Conservation (phyloP, 2,113 vertebrate genomes). For the Opisthocomus hoazin region DNA sequence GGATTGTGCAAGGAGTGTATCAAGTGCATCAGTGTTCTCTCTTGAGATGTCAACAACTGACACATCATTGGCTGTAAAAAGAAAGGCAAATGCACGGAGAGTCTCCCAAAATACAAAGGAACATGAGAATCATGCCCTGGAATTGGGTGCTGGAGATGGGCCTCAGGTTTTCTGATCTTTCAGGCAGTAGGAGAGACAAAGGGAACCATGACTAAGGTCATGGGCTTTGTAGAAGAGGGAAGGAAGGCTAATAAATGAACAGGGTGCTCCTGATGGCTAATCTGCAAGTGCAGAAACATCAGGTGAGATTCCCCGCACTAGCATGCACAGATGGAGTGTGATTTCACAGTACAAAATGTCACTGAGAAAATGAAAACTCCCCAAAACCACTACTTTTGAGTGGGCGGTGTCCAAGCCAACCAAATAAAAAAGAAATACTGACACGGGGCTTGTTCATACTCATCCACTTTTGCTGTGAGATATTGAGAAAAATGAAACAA, state of each 20-base stretch:
- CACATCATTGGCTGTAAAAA: background rate
- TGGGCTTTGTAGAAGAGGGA: background rate
- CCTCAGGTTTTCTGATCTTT: constrained; percentile 7
- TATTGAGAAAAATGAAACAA: background rate
- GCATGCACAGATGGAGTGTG: constrained; percentile 13
- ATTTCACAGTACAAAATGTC: constrained; percentile 37
- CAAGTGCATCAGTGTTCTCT: background rate
- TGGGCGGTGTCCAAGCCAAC: background rate
- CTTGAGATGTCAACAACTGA: background rate
- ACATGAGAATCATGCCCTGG: background rate
- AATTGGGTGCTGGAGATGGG: background rate
- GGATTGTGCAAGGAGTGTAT: background rate
- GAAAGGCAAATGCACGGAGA: background rate
- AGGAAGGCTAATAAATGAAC: background rate
- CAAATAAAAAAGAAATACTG: background rate
- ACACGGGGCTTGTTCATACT: background rate
- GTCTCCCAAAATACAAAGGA: background rate
- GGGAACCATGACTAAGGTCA: background rate
- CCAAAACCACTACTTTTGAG: background rate
- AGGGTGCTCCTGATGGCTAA: background rate
- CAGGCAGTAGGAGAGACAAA: background rate
- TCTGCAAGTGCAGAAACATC: constrained; percentile 7
- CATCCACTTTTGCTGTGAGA: background rate
- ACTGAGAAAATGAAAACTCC: constrained; percentile 9
- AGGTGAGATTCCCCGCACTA: constrained; percentile 25